A percentile compares a stretch with the other conserved stretches of the same genome.
Conservation (phyloP, 53 echinoderm and acorn worm species). For the Patiria pectinifera region DNA sequence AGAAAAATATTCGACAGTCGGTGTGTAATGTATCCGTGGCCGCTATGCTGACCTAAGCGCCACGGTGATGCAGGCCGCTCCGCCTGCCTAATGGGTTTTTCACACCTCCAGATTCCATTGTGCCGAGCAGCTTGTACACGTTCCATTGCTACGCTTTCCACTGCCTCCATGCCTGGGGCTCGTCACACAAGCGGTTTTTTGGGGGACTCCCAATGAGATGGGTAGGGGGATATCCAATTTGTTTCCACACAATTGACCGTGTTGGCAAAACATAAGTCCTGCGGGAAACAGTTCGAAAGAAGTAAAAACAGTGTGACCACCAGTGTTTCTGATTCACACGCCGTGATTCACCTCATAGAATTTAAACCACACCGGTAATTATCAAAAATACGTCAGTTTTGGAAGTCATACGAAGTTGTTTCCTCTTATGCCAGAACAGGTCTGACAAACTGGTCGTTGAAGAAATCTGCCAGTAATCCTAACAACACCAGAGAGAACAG, state of each 20-base stretch:
- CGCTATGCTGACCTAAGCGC: background rate
- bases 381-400: background rate
- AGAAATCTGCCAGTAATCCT: too few species aligned
- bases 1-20: background rate
- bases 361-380: background rate
- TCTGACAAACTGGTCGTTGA: too few species aligned
- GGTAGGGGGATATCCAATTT: slow-evolving; percentile 18
- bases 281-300: background rate
- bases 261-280: slow-evolving; percentile 26
- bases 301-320: background rate
- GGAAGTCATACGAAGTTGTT: background rate
- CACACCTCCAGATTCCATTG: slow-evolving; percentile 51
- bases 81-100: slow-evolving; percentile 44
- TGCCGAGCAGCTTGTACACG: slow-evolving; percentile 15
- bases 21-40: slow-evolving; percentile 1
- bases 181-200: background rate
- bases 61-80: background rate
- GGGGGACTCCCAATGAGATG: background rate
- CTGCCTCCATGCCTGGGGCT: slow-evolving; percentile 9
- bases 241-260: slow-evolving; percentile 38
- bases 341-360: too few species aligned
- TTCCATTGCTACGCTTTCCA: background rate
- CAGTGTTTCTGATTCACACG: background rate
- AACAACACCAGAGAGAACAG: too few species aligned
- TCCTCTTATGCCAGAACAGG: too few species aligned